A percentile compares a stretch with the other conserved stretches of the same genome.
phyloP scores from a whole-genome alignment of 2,888 invertebrate species.

The Eilema depressum region DNA sequence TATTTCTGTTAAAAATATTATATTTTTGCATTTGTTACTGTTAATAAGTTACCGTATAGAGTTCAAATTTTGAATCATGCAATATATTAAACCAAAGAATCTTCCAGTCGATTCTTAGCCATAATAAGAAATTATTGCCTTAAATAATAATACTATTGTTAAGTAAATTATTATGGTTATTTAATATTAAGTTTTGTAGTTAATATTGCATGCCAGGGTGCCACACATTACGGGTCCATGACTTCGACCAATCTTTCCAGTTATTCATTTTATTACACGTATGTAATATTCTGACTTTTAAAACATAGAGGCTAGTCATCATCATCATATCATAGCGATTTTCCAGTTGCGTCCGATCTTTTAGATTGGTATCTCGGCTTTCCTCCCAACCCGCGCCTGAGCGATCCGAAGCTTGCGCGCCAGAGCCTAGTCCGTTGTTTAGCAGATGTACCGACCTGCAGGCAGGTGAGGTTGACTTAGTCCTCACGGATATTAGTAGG shows the following conservation, averaged over 20 bases:
- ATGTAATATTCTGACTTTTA: not conserved
- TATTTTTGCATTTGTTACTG: slow-evolving; percentile 75
- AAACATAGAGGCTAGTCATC: not conserved
- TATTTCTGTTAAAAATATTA: slow-evolving; percentile 70
- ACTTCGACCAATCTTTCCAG: not conserved
- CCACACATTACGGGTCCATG: slow-evolving; percentile 1
- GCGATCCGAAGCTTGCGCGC: too few relatives aligned
- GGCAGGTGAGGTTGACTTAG: too few relatives aligned
- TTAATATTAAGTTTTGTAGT: slow-evolving; percentile 51
- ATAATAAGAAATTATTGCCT: slow-evolving; percentile 69
- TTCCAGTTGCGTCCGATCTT: too few relatives aligned
- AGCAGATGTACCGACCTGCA: too few relatives aligned
- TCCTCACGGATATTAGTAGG: too few relatives aligned
- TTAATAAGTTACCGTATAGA: slow-evolving; percentile 80
- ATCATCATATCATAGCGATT: too few relatives aligned
- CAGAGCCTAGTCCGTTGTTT: too few relatives aligned
- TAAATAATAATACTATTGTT: slow-evolving; percentile 60
- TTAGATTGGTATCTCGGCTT: too few relatives aligned
- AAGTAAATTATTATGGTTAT: slow-evolving; percentile 72
- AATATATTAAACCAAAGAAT: slow-evolving; percentile 82
- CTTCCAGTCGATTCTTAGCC: slow-evolving; percentile 81
- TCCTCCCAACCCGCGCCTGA: too few relatives aligned
- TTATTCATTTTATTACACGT: not conserved
- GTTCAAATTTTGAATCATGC: slow-evolving; percentile 80
- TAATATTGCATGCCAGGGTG: slow-evolving; percentile 28